Conservation (phyloP, 2,888 invertebrate genomes). For the Tetropium fuscum region DNA sequence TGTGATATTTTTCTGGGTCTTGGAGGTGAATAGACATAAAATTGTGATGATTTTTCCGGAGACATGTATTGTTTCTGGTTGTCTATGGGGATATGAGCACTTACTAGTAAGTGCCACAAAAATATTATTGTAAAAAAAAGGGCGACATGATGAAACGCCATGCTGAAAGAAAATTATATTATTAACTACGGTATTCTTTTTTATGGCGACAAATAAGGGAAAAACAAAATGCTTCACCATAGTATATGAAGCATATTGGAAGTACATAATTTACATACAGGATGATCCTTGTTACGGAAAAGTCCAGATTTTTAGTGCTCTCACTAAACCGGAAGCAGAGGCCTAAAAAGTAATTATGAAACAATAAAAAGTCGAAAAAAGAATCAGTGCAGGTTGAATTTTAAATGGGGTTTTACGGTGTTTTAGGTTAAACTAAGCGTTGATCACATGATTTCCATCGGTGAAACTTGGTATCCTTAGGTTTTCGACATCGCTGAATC, state of each 20-base stretch:
- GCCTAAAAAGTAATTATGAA: too few relatives aligned
- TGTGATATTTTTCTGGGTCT: constrained; percentile 68
- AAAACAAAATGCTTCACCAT: background rate
- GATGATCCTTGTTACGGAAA: too few relatives aligned
- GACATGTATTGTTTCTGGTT: constrained; percentile 32
- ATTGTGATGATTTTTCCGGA: constrained; percentile 32
- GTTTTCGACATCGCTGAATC: too few relatives aligned
- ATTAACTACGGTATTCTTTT: background rate
- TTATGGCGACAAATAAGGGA: too few relatives aligned
- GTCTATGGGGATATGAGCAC: constrained; percentile 56
- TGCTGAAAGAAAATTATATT: constrained; percentile 35
- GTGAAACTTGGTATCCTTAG: too few relatives aligned
- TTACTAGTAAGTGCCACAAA: constrained; percentile 48
- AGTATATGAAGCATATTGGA: background rate
- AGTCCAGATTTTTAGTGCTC: too few relatives aligned
- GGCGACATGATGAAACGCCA: constrained; percentile 47
- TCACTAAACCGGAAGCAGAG: too few relatives aligned
- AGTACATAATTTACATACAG: background rate
- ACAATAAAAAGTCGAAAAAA: too few relatives aligned
- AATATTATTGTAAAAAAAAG: constrained; percentile 51
- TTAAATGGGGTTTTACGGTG: too few relatives aligned
- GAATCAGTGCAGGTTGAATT: too few relatives aligned
- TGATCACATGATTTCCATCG: too few relatives aligned
- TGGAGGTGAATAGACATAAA: constrained; percentile 25
- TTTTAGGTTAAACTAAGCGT: too few relatives aligned